phyloP scores from a whole-genome alignment of 1,140 invertebrate species.

The Myzus persicae region DNA sequence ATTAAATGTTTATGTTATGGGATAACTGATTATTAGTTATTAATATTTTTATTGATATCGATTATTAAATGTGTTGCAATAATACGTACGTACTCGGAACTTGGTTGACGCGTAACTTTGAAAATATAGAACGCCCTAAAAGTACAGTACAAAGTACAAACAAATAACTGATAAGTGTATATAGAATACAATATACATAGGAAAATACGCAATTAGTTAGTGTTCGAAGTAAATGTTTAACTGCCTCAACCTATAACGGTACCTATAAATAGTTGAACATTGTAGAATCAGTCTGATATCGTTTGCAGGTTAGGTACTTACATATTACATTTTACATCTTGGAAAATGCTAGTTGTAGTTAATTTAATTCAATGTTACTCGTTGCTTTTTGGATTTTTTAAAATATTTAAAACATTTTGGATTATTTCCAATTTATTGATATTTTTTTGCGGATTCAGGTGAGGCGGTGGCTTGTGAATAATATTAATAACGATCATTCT shows the following conservation, averaged over 20 bases:
- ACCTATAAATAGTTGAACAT: not conserved
- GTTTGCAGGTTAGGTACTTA: not conserved
- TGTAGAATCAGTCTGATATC: not conserved
- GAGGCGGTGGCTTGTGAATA: not conserved
- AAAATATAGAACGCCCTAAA: not conserved
- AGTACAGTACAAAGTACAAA: not conserved
- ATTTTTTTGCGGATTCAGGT: not conserved
- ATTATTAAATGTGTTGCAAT: no score
- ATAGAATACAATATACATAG: not conserved
- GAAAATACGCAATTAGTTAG: not conserved
- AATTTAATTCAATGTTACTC: not conserved
- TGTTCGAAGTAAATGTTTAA: not conserved
- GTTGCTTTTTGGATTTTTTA: not conserved
- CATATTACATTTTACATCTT: not conserved
- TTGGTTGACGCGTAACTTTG: not conserved
- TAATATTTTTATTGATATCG: not conserved
- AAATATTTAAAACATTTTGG: not conserved
- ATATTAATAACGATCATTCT: not conserved
- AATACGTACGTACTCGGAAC: not conserved
- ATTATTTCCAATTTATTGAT: not conserved
- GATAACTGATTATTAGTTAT: not conserved
- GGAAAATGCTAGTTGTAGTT: not conserved
- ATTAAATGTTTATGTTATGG: not conserved
- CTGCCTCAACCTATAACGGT: not conserved
- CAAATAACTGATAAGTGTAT: no score